Evolutionary conservation across 2,888 invertebrate species (phyloP), one percentile per base, ranked within the genome.

Genomic region (Mayetiola destructor): DNA sequence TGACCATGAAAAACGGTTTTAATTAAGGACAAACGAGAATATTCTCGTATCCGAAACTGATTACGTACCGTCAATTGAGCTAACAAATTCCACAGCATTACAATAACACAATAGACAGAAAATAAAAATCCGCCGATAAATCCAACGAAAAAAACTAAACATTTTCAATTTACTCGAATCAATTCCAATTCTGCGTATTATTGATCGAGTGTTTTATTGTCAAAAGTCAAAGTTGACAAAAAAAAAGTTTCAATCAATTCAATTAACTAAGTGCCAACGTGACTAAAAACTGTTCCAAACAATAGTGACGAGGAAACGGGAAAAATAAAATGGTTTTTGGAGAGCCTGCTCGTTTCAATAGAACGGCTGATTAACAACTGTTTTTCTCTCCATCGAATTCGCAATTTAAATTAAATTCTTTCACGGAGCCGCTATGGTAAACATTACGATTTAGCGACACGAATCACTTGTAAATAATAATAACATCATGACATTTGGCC

Each of bases 131-230:
- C 48, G 48, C n/a, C 48, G 20, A 27, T 48, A 48, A 3, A 48
- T 27, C 48, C 48, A 48, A 4, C 48, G 48, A n/a, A 48, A 2
- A 27, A 48, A 48, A n/a, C 48, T 48, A 27, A 48, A 48, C 48
- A 48, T 48, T 2, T n/a, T n/a, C n/a, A n/a, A n/a, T n/a, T n/a
- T n/a, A n/a, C n/a, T n/a, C n/a, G n/a, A n/a, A n/a, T n/a, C n/a
- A n/a, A n/a, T n/a, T n/a, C n/a, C n/a, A n/a, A n/a, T n/a, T n/a
- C n/a, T n/a, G n/a, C n/a, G n/a, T n/a, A n/a, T n/a, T n/a, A n/a
- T n/a, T n/a, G n/a, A n/a, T n/a, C n/a, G n/a, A n/a, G n/a, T n/a
- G n/a, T n/a, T n/a, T n/a, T n/a, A n/a, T n/a, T n/a, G n/a, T n/a
- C n/a, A n/a, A n/a, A n/a, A n/a, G n/a, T n/a, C n/a, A n/a, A n/a